phyloP scores from a whole-genome alignment of 2,888 invertebrate genomes.

The Hylaea fasciaria region DNA sequence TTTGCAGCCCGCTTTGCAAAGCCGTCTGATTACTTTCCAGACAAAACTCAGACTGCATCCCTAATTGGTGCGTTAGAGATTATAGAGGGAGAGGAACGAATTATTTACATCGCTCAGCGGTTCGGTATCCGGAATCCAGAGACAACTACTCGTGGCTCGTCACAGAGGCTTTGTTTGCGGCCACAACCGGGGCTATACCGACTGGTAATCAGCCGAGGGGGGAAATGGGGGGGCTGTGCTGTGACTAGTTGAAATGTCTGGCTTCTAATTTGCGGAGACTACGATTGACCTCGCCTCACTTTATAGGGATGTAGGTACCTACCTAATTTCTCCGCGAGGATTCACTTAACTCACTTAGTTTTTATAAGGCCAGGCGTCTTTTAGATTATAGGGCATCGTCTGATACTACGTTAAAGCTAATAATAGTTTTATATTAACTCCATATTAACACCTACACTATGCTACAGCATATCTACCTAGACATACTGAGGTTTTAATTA shows the following conservation, averaged over 20 bases:
- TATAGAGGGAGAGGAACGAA: constrained; percentile 48
- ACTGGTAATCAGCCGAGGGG: constrained; percentile 64
- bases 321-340: constrained; percentile 51
- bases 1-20: constrained; percentile 8
- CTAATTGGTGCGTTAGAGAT: constrained; percentile 41
- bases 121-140: constrained; percentile 66
- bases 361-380: constrained; percentile 41
- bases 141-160: constrained; percentile 69
- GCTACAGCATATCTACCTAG: too few species aligned
- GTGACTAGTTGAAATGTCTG: constrained; percentile 69
- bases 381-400: constrained; percentile 43
- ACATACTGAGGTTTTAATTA: too few species aligned
- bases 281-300: constrained; percentile 63
- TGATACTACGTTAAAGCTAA: constrained; percentile 6
- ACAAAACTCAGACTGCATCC: constrained; percentile 31
- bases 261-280: constrained; percentile 71
- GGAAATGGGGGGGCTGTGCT: constrained; percentile 29
- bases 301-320: constrained; percentile 25
- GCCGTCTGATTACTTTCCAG: constrained; percentile 35
- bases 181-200: constrained; percentile 55
- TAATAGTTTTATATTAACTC: background rate
- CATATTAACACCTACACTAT: too few species aligned
- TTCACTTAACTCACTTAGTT: constrained; percentile 48
- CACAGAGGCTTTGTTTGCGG: constrained; percentile 73
- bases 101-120: constrained; percentile 66